Conservation (phyloP, 2,888 invertebrate genomes). For the Cryptops parisi region DNA sequence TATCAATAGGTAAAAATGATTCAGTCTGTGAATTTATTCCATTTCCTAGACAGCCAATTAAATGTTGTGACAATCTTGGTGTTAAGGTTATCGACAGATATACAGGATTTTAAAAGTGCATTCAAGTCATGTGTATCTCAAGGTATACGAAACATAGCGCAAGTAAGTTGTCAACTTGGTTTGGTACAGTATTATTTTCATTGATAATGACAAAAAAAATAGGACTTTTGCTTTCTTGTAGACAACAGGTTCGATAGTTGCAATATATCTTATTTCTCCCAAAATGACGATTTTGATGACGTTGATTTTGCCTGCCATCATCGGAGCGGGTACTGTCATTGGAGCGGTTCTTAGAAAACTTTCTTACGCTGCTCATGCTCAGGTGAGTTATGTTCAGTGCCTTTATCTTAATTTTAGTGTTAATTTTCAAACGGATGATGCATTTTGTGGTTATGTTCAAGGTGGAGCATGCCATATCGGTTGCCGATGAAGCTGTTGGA, state of each 20-base stretch:
- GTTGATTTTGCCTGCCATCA: slow-evolving; percentile 69
- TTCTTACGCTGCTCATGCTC: slow-evolving; percentile 66
- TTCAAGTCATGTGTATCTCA: slow-evolving; percentile 89
- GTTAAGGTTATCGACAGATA: slow-evolving; percentile 66
- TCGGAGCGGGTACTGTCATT: slow-evolving; percentile 66
- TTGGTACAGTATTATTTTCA: no score
- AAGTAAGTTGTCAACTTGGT: no score
- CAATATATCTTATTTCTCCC: slow-evolving; percentile 74
- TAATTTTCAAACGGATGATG: not conserved
- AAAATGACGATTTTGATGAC: slow-evolving; percentile 72
- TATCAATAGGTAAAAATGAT: slow-evolving; percentile 53
- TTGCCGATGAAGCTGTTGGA: slow-evolving; percentile 84
- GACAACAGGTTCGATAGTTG: slow-evolving; percentile 54
- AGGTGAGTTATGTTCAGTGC: slow-evolving; percentile 31
- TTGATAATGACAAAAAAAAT: no score
- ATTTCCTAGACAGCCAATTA: no score
- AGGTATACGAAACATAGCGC: slow-evolving; percentile 71
- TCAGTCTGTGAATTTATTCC: not conserved
- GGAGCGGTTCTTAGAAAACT: slow-evolving; percentile 61
- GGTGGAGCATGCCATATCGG: slow-evolving; percentile 69
- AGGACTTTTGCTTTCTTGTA: slow-evolving; percentile 24
- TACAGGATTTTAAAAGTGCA: slow-evolving; percentile 93
- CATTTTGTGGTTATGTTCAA: slow-evolving; percentile 29
- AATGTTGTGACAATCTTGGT: no score
- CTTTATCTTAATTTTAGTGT: not conserved